phyloP scores from a whole-genome alignment of 2,113 vertebrate species.

The Plestiodon gilberti region DNA sequence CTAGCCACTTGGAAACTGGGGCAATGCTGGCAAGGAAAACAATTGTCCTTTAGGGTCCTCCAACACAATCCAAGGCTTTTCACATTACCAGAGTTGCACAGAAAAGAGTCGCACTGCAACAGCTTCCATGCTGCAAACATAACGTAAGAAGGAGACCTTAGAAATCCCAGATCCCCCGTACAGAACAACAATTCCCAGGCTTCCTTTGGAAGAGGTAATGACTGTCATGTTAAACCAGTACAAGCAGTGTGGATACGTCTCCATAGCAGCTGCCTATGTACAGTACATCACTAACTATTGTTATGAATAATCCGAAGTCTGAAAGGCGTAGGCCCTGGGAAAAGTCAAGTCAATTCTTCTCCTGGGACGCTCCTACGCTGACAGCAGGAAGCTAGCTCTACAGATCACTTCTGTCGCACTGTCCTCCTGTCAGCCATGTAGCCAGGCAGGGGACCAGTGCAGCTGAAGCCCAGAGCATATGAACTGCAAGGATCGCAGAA shows the following conservation, averaged over 20 bases:
- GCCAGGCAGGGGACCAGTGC: not conserved
- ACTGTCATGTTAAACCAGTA: not conserved
- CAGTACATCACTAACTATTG: not conserved
- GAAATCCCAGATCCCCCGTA: too few relatives aligned
- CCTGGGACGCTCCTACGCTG: not conserved
- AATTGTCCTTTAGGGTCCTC: too few relatives aligned
- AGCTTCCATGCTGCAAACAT: not conserved
- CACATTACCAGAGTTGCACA: too few relatives aligned
- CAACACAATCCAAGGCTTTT: too few relatives aligned
- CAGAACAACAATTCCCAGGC: not conserved
- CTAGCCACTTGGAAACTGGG: not conserved
- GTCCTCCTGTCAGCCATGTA: not conserved
- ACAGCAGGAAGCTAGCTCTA: not conserved
- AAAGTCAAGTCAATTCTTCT: not conserved
- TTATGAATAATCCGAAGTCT: not conserved
- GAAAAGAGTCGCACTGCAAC: too few relatives aligned
- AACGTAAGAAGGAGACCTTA: not conserved
- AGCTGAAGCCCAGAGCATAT: not conserved
- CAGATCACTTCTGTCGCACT: not conserved
- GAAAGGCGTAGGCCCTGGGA: not conserved
- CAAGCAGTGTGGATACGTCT: not conserved
- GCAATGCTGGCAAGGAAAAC: not conserved
- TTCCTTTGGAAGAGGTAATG: not conserved
- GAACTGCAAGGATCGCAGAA: not conserved
- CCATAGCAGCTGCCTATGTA: not conserved